Conservation (phyloP, 1,140 invertebrate species). For the Lerema accius region DNA sequence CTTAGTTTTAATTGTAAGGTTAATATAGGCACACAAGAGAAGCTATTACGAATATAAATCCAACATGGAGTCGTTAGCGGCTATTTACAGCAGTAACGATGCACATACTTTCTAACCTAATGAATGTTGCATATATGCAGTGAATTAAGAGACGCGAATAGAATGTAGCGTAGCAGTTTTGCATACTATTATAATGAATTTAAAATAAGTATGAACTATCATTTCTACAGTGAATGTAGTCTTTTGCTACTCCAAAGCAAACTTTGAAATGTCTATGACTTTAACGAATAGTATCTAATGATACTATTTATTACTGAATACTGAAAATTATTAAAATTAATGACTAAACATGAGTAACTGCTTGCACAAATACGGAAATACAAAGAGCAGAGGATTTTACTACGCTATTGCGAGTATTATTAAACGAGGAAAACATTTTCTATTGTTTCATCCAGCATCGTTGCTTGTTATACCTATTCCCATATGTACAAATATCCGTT, state of each 20-base stretch:
- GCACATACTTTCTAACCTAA: constrained; percentile 30
- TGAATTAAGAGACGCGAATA: constrained; percentile 23
- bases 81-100: constrained; percentile 22
- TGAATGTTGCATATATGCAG: constrained; percentile 30
- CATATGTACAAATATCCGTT: too few species aligned
- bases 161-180: constrained; percentile 14
- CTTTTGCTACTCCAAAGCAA: too few species aligned
- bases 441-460: too few species aligned
- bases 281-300: too few species aligned
- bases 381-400: too few species aligned
- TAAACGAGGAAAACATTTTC: too few species aligned
- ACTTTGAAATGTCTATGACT: neutral
- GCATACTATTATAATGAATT: constrained; percentile 13
- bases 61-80: constrained; percentile 20
- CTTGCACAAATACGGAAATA: too few species aligned
- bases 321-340: too few species aligned
- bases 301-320: too few species aligned
- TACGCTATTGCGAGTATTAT: too few species aligned
- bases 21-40: constrained; percentile 10
- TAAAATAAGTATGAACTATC: constrained; percentile 15
- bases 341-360: too few species aligned
- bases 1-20: constrained; percentile 26
- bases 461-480: too few species aligned
- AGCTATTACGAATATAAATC: constrained; percentile 24
- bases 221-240: neutral